Conservation (phyloP, 2,113 vertebrate species). For the Pantherophis guttatus region DNA sequence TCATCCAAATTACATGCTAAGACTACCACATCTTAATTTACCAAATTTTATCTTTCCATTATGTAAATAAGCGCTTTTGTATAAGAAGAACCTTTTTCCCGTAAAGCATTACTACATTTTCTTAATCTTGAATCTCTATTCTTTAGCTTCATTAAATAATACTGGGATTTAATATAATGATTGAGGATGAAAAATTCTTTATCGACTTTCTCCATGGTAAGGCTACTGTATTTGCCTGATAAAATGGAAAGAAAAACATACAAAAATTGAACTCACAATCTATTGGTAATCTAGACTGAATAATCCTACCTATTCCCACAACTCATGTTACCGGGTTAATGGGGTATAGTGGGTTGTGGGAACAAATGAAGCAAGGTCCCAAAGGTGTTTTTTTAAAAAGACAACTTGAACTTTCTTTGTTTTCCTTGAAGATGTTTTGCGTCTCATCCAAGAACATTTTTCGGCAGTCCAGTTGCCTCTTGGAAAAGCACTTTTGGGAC, state of each 20-base stretch:
- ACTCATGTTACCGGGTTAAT: background rate
- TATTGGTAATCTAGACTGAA: background rate
- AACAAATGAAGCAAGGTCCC: background rate
- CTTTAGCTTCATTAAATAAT: background rate
- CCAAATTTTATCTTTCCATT: background rate
- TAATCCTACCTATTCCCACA: background rate
- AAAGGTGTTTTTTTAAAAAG: background rate
- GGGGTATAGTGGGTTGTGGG: background rate
- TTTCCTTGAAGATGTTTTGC: background rate
- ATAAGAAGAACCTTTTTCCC: background rate
- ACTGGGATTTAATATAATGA: background rate
- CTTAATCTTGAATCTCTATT: background rate
- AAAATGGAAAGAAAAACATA: background rate
- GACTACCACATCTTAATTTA: background rate
- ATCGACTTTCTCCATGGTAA: background rate
- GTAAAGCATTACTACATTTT: background rate
- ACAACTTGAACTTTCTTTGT: background rate
- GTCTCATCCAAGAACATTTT: background rate
- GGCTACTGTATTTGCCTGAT: background rate
- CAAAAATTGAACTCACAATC: background rate
- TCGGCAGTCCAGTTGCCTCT: background rate
- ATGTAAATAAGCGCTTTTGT: background rate
- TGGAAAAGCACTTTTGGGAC: background rate
- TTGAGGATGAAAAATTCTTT: background rate
- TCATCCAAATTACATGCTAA: background rate